phyloP scores from a whole-genome alignment of 1,140 invertebrate species.

The Venturia canescens region DNA sequence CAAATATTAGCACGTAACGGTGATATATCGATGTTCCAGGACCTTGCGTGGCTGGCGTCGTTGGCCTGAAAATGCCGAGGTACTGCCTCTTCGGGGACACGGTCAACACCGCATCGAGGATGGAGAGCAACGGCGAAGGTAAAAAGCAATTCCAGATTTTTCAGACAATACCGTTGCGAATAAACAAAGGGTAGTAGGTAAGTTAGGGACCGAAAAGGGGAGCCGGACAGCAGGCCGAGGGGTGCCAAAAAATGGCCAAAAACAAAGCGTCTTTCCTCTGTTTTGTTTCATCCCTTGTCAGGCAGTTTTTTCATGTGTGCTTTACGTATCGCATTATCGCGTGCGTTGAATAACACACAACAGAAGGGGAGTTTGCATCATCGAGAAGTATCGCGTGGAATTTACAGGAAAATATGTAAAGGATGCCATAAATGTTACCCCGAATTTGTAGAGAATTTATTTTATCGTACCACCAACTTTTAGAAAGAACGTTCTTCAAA shows the following conservation, averaged over 20 bases:
- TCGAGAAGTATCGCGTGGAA: background rate
- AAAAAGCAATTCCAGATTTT: constrained; percentile 52
- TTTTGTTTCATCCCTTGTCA: background rate
- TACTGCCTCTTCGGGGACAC: constrained; percentile 97
- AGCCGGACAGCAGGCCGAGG: too few species aligned
- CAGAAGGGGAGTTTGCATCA: background rate
- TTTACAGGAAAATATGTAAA: background rate
- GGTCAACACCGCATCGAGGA: constrained; percentile 94
- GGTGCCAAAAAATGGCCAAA: too few species aligned
- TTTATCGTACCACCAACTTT: background rate
- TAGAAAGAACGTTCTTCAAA: background rate
- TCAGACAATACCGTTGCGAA: background rate
- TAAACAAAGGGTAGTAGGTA: background rate
- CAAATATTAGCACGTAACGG: background rate
- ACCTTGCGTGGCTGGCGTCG: constrained; percentile 94
- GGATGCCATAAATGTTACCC: background rate
- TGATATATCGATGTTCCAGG: constrained; percentile 77
- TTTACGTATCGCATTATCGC: constrained; percentile 16
- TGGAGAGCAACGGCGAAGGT: constrained; percentile 95
- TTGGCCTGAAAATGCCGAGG: constrained; percentile 94
- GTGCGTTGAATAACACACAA: constrained; percentile 4
- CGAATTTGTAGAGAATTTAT: background rate
- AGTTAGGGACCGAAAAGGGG: background rate
- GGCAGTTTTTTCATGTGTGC: background rate
- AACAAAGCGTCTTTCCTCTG: too few species aligned